A percentile compares a stretch with the other conserved stretches of the same genome.
Conservation (phyloP, 2,113 vertebrate genomes). For the Hucho hucho region DNA sequence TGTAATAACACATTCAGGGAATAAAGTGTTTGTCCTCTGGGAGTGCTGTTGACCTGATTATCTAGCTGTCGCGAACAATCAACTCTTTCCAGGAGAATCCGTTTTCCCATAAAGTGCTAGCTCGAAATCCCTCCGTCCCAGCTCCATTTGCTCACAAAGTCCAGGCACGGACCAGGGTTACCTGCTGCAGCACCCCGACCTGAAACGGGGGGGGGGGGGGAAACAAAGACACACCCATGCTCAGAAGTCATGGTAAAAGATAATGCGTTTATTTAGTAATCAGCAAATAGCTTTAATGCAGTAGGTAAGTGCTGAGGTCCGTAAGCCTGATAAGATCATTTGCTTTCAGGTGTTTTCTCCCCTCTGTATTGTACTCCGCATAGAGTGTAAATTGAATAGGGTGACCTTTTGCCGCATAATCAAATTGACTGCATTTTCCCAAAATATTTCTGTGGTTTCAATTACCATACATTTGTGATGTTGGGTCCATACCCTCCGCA, state of each 20-base stretch:
- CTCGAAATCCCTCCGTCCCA: conserved; percentile 25
- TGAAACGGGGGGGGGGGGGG: conserved; percentile 5
- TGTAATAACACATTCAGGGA: conserved; percentile 4
- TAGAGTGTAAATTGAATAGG: conserved; percentile 85
- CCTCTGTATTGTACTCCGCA: conserved; percentile 67
- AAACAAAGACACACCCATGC: conserved; percentile 13
- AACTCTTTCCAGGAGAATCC: not conserved
- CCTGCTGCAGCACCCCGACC: conserved; percentile 33
- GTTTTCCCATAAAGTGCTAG: not conserved
- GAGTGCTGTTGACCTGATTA: conserved; percentile 32
- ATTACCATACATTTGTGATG: conserved; percentile 83
- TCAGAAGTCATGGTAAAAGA: conserved; percentile 69
- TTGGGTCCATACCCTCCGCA: conserved; percentile 31
- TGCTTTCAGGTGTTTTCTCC: conserved; percentile 84
- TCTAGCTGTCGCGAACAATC: conserved; percentile 19
- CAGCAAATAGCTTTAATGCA: conserved; percentile 81
- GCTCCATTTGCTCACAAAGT: conserved; percentile 43
- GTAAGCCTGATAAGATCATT: conserved; percentile 82
- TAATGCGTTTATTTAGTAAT: conserved; percentile 85
- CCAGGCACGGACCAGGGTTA: conserved; percentile 55
- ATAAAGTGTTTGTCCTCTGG: conserved; percentile 8
- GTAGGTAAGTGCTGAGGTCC: conserved; percentile 75
- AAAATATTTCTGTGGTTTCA: conserved; percentile 82
- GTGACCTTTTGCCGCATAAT: conserved; percentile 84
- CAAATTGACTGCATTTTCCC: conserved; percentile 84